phyloP scores from a whole-genome alignment of 2,888 invertebrate genomes.

The Eremobia ochroleuca region DNA sequence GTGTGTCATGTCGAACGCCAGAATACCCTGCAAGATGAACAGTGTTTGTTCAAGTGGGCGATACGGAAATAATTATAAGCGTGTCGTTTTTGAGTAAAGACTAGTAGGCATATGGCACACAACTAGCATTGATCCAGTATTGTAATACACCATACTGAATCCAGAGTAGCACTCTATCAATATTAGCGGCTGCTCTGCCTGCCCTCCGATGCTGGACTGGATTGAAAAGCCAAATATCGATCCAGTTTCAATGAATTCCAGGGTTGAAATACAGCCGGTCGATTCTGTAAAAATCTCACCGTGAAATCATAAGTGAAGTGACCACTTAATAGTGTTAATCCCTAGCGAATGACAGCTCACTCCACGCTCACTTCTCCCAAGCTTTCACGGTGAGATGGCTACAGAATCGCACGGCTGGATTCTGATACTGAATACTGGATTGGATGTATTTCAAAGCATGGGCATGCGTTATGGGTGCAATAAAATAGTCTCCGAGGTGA shows the following conservation, averaged over 20 bases:
- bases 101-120: neutral
- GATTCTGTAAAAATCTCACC: too few relatives aligned
- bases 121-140: neutral
- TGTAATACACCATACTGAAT: too few relatives aligned
- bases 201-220: too few relatives aligned
- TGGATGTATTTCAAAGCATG: neutral
- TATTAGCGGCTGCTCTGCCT: neutral
- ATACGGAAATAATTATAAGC: neutral
- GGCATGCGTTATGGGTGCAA: neutral
- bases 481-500: neutral
- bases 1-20: constrained; percentile 70
- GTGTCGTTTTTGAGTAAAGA: neutral
- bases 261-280: too few relatives aligned
- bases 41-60: constrained; percentile 17
- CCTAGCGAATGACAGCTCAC: too few relatives aligned
- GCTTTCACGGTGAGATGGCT: too few relatives aligned
- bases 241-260: neutral
- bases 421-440: neutral
- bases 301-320: too few relatives aligned
- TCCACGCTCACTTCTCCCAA: too few relatives aligned
- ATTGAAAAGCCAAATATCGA: neutral
- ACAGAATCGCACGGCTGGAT: too few relatives aligned
- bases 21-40: constrained; percentile 74
- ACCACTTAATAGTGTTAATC: too few relatives aligned
- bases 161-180: too few relatives aligned